phyloP scores from a whole-genome alignment of 2,113 vertebrate genomes.

The Cervus canadensis region DNA sequence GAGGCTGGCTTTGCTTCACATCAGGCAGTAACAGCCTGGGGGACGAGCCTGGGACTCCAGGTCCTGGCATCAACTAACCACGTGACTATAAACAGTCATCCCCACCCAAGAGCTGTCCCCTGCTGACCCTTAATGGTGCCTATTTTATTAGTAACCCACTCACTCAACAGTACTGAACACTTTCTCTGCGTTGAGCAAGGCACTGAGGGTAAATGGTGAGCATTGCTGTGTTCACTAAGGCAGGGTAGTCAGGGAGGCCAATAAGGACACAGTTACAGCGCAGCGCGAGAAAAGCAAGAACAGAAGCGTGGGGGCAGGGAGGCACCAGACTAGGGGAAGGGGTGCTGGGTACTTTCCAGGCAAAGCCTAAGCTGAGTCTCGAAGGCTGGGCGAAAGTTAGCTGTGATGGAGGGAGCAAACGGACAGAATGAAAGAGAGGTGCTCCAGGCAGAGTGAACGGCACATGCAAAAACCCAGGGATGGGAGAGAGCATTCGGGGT shows the following conservation, averaged over 20 bases:
- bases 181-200: background rate
- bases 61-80: background rate
- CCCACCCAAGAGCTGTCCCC: background rate
- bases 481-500: background rate
- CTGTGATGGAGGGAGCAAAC: rapidly evolving
- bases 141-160: background rate
- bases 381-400: background rate
- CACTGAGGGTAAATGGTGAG: background rate
- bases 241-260: background rate
- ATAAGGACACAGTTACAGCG: background rate
- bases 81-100: too few relatives aligned
- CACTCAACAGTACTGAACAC: background rate
- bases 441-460: background rate
- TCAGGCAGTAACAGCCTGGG: background rate
- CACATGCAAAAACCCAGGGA: background rate
- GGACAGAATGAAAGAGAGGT: background rate
- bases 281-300: background rate
- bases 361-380: background rate
- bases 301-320: rapidly evolving
- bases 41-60: background rate
- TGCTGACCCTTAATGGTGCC: rapidly evolving
- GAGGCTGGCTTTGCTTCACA: background rate
- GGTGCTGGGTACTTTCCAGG: background rate
- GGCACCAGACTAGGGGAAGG: background rate
- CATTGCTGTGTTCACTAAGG: background rate